Evolutionary conservation across 2,113 vertebrate genomes (phyloP).

Genomic region (Chloroceryle aenea): DNA sequence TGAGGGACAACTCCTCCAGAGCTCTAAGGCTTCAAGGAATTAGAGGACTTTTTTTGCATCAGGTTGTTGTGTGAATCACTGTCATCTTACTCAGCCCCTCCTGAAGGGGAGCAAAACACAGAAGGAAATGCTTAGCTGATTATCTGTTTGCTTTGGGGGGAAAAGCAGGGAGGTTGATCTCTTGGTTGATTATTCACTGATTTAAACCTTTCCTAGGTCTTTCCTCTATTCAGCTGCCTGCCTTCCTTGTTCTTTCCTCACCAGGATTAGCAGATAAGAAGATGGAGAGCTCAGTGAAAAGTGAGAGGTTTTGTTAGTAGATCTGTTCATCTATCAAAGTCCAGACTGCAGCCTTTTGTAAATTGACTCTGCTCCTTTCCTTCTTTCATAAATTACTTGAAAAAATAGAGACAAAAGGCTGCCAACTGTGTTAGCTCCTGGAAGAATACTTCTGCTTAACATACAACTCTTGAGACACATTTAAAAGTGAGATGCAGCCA

Average conservation of each 20-base stretch:
- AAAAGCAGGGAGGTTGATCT: background rate
- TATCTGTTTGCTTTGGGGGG: background rate
- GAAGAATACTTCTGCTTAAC: slow-evolving; percentile 56
- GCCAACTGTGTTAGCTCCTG: slow-evolving; percentile 46
- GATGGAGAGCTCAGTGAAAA: slow-evolving; percentile 45
- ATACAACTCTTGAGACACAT: slow-evolving; percentile 31
- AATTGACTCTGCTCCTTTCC: slow-evolving; percentile 51
- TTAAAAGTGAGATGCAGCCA: slow-evolving; percentile 51
- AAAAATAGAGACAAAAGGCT: slow-evolving; percentile 62
- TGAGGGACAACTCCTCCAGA: background rate
- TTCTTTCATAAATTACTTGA: slow-evolving; percentile 56
- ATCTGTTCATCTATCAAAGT: slow-evolving; percentile 67
- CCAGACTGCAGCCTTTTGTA: slow-evolving; percentile 44
- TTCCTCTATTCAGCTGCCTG: background rate
- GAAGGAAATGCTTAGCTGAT: background rate
- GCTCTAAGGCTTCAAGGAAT: background rate
- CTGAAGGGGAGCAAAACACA: background rate
- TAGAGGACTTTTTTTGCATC: background rate
- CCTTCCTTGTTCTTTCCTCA: background rate
- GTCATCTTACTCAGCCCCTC: background rate
- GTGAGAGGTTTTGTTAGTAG: slow-evolving; percentile 52
- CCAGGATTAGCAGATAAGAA: slow-evolving; percentile 38
- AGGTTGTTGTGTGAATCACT: background rate
- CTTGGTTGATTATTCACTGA: background rate
- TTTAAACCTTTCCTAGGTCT: background rate